These are phyloP conservation scores for Lepidocyrtoides sp. DNA, from an alignment of 2,888 invertebrate genomes.

Conservation along the genomic window DNA sequence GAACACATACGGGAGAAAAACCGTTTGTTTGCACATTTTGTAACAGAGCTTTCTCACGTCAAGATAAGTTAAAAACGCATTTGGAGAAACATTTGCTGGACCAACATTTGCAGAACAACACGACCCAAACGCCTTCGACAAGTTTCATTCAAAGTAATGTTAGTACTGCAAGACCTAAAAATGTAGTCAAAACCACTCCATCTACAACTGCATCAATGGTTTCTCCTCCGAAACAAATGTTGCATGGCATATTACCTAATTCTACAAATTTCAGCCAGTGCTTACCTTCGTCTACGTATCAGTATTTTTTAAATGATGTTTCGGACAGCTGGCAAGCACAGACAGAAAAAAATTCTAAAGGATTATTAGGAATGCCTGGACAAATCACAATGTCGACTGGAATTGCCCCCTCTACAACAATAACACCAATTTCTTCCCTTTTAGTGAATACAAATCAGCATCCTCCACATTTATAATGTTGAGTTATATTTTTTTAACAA, in stretches of 20 bases:
- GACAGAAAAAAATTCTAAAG: not conserved
- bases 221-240: conserved; percentile 22
- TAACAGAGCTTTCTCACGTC: conserved; percentile 78
- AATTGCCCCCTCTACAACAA: conserved; percentile 65
- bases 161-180: not conserved
- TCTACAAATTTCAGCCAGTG: not conserved
- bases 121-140: not conserved
- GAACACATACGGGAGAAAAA: conserved; percentile 83
- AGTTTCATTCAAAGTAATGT: not conserved
- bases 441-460: not conserved
- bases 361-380: not conserved
- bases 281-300: not conserved
- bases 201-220: not conserved
- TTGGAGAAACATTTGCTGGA: conserved; percentile 80
- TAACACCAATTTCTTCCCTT: conserved; percentile 48
- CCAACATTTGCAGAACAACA: conserved; percentile 32
- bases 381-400: conserved; percentile 24
- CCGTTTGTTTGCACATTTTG: conserved; percentile 81
- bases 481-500: no score
- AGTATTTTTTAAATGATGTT: conserved; percentile 18
- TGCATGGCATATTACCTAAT: not conserved
- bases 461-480: not conserved
- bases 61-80: conserved; percentile 83
- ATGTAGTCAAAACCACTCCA: not conserved
- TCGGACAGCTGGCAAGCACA: not conserved